These are phyloP conservation scores for Pterocles orientalis DNA, from an alignment of 2,113 vertebrate genomes.

Conservation along the genomic window DNA sequence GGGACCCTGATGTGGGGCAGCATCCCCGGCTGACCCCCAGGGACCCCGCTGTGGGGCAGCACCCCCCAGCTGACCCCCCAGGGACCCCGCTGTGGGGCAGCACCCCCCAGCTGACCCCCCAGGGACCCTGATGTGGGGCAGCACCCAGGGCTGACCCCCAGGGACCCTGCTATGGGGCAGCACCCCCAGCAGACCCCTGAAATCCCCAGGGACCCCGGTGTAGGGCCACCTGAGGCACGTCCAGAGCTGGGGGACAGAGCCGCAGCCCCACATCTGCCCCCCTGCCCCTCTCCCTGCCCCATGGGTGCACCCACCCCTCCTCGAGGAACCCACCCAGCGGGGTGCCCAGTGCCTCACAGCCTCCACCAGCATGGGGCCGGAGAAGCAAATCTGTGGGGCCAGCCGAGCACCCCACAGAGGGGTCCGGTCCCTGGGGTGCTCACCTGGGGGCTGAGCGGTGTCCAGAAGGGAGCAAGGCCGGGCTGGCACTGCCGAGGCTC, in stretches of 20 bases:
- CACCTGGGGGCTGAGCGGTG: background rate
- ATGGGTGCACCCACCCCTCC: background rate
- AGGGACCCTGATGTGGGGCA: background rate
- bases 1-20: background rate
- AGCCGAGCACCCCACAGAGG: background rate
- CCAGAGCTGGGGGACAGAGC: background rate
- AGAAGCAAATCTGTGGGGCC: background rate
- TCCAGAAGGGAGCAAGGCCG: accelerated
- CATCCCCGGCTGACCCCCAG: no score
- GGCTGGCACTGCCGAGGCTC: background rate
- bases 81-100: no score
- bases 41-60: no score
- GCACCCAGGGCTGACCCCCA: no score
- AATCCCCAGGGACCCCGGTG: background rate
- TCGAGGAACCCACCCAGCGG: accelerated
- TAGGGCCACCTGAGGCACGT: background rate
- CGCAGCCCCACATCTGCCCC: background rate
- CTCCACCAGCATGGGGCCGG: background rate
- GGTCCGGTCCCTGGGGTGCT: background rate
- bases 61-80: background rate
- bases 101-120: no score
- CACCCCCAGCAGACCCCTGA: background rate
- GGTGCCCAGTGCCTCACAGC: background rate
- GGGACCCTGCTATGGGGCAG: no score
- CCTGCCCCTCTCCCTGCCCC: background rate